Evolutionary conservation across 2,113 vertebrate species (phyloP).

Genomic region (Meriones unguiculatus): DNA sequence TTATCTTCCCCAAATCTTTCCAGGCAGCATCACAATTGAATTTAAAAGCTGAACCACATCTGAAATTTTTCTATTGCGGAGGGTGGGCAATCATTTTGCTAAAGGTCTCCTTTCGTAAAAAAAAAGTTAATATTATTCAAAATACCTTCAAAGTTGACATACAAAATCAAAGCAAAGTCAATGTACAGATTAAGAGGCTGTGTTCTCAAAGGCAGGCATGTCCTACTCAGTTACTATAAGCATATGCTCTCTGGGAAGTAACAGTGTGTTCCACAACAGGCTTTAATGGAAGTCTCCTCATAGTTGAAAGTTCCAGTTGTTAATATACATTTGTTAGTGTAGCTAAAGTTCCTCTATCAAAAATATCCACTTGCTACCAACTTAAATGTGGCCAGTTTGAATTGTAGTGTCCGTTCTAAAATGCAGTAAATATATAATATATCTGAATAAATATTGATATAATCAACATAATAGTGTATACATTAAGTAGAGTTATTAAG

Average conservation of each 20-base stretch:
- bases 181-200: neutral
- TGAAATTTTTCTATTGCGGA: neutral
- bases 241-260: neutral
- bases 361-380: neutral
- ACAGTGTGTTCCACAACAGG: no score
- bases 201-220: neutral
- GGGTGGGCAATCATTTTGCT: neutral
- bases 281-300: neutral
- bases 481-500: neutral
- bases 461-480: no score
- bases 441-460: neutral
- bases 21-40: neutral
- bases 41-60: neutral
- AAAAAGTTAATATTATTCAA: neutral
- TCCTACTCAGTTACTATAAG: neutral
- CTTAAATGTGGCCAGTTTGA: neutral
- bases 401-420: neutral
- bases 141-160: neutral
- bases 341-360: neutral
- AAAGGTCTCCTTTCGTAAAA: neutral
- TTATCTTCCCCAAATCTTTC: neutral
- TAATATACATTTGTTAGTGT: neutral
- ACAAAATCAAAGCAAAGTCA: neutral
- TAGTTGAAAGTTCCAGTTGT: neutral
- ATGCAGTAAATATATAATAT: neutral